Conservation (phyloP, 2,888 invertebrate genomes). For the Brachyopa scutellaris region DNA sequence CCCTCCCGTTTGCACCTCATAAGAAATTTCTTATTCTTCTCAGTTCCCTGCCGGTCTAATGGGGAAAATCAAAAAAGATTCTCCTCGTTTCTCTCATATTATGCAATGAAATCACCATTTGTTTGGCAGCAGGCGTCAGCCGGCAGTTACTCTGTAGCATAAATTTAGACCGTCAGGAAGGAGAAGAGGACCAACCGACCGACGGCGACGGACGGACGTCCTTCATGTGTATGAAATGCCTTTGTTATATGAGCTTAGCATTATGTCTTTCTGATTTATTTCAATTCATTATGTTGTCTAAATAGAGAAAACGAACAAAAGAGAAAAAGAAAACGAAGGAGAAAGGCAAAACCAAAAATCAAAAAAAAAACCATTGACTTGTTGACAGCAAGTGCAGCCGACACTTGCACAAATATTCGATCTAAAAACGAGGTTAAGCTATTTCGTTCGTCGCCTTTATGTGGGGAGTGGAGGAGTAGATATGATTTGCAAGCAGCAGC, state of each 20-base stretch:
- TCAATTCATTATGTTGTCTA: conserved; percentile 40
- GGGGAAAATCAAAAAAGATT: conserved; percentile 49
- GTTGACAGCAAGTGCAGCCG: conserved; percentile 26
- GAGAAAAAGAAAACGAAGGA: not conserved
- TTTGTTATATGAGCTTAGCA: conserved; percentile 43
- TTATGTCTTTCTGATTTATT: conserved; percentile 57
- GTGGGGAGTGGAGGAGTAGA: not conserved
- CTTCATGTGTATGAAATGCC: conserved; percentile 5
- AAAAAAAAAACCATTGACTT: not conserved
- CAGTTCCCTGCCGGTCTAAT: not conserved
- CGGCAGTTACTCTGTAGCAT: conserved; percentile 47
- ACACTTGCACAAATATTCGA: conserved; percentile 26
- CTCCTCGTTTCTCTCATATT: conserved; percentile 43
- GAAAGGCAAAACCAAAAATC: too few relatives aligned
- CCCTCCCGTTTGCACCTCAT: not conserved
- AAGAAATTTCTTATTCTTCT: conserved; percentile 39
- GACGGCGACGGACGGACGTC: conserved; percentile 5
- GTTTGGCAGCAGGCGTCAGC: conserved; percentile 65
- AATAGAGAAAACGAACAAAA: too few relatives aligned
- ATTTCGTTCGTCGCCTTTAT: not conserved
- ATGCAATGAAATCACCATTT: conserved; percentile 63
- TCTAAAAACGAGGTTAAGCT: conserved; percentile 22
- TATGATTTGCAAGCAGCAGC: too few relatives aligned
- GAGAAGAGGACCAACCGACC: not conserved
- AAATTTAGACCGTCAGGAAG: conserved; percentile 48